Percentiles rank a stretch among this genome's conserved stretches.
Evolutionary conservation across 2,888 invertebrate species (phyloP).

Genomic region (Amphimallon solstitiale): DNA sequence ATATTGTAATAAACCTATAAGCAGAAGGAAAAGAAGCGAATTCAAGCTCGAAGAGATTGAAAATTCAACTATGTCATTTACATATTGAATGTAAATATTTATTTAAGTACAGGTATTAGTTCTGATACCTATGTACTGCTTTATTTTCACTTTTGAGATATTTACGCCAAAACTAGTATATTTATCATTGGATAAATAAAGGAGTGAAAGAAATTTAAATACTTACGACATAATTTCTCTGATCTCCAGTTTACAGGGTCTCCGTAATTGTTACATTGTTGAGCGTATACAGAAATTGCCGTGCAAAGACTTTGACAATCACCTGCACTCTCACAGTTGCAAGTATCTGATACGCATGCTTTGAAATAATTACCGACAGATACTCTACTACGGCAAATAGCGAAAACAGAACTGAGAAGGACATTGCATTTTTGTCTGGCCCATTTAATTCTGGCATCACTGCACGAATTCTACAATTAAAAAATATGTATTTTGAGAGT

Average conservation of each 20-base stretch:
- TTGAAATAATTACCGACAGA: slow-evolving; percentile 2
- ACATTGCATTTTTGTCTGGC: not conserved
- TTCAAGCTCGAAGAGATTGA: too few species aligned
- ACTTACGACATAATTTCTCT: slow-evolving; percentile 7
- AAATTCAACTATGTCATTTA: too few species aligned
- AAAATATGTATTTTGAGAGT: too few species aligned
- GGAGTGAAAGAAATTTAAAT: not conserved
- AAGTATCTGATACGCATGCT: slow-evolving; percentile 10
- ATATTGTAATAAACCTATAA: too few species aligned
- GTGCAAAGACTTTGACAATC: slow-evolving; percentile 9
- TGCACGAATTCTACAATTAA: slow-evolving; percentile 5
- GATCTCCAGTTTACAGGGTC: slow-evolving; percentile 1
- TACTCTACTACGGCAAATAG: not conserved
- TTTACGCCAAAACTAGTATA: too few species aligned
- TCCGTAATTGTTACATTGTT: slow-evolving; percentile 14
- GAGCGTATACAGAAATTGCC: not conserved
- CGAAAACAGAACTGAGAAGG: not conserved
- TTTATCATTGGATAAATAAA: too few species aligned
- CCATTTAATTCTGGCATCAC: not conserved
- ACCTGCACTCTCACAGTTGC: slow-evolving; percentile 7
- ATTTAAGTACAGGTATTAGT: too few species aligned
- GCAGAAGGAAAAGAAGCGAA: too few species aligned
- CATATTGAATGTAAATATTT: too few species aligned
- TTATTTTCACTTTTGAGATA: too few species aligned
- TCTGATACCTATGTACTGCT: too few species aligned